Conservation (phyloP, 1,140 invertebrate species). For the Brachionus paranguensis region DNA sequence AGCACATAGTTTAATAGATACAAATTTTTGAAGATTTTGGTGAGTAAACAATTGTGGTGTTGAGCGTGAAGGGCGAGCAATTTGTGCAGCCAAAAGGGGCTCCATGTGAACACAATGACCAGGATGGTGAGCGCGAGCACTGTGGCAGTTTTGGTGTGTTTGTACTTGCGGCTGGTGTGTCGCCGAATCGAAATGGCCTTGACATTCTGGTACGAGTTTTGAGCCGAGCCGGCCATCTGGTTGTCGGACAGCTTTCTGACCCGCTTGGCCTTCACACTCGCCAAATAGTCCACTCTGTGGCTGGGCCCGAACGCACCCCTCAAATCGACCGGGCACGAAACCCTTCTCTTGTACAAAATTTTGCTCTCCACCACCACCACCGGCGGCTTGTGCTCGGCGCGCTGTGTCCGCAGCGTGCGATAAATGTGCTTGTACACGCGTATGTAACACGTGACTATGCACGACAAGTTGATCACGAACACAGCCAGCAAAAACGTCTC, state of each 20-base stretch:
- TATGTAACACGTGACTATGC: not conserved
- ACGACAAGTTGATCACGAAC: not conserved
- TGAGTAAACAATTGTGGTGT: not conserved
- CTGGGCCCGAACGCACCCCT: not conserved
- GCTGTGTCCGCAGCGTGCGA: not conserved
- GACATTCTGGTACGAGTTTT: not conserved
- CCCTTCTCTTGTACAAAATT: not conserved
- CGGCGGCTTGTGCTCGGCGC: not conserved
- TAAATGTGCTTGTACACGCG: constrained; percentile 3
- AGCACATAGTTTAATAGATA: not conserved
- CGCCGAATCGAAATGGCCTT: not conserved
- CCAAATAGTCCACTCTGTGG: not conserved
- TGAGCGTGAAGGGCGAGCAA: not conserved
- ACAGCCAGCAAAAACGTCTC: not conserved
- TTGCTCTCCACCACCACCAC: not conserved
- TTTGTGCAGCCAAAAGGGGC: not conserved
- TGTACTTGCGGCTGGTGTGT: not conserved
- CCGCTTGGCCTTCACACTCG: not conserved
- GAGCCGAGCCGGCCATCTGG: not conserved
- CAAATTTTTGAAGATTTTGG: not conserved
- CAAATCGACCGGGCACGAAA: not conserved
- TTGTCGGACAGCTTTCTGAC: not conserved
- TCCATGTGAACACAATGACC: not conserved
- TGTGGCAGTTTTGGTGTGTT: not conserved
- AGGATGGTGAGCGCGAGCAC: not conserved